Evolutionary conservation across 2,113 vertebrate genomes (phyloP).

Genomic region (Hepsetus odoe): DNA sequence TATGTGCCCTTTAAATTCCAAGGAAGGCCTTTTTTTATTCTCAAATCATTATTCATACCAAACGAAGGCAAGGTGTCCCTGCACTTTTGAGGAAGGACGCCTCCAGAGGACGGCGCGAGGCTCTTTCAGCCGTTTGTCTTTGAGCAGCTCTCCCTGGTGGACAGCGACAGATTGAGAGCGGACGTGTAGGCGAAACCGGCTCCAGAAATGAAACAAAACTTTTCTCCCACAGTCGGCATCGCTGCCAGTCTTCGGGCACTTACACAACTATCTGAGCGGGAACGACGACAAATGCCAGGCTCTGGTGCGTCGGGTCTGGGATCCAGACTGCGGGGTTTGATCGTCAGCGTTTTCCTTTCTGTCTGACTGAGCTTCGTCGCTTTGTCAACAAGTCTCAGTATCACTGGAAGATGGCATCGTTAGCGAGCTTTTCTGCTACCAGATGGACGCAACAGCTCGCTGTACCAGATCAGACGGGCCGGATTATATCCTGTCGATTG

Average conservation of each 20-base stretch:
- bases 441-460: background rate
- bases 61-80: background rate
- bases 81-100: background rate
- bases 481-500: background rate
- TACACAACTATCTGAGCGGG: conserved; percentile 30
- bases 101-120: background rate
- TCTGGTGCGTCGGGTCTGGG: background rate
- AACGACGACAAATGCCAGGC: background rate
- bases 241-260: conserved; percentile 23
- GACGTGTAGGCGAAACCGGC: conserved; percentile 32
- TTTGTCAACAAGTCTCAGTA: background rate
- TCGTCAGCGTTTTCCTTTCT: background rate
- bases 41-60: too few relatives aligned
- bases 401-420: background rate
- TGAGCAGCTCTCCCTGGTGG: conserved; percentile 44
- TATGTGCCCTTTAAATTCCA: too few relatives aligned
- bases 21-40: too few relatives aligned
- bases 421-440: background rate
- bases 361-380: background rate
- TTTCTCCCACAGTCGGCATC: background rate
- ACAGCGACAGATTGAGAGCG: conserved; percentile 51
- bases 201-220: conserved; percentile 49
- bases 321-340: conserved; percentile 12
- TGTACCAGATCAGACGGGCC: background rate
- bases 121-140: conserved; percentile 12